Evolutionary conservation across 2,888 invertebrate genomes (phyloP), one percentile per base, ranked within the genome.

Genomic region (Griposia aprilina): DNA sequence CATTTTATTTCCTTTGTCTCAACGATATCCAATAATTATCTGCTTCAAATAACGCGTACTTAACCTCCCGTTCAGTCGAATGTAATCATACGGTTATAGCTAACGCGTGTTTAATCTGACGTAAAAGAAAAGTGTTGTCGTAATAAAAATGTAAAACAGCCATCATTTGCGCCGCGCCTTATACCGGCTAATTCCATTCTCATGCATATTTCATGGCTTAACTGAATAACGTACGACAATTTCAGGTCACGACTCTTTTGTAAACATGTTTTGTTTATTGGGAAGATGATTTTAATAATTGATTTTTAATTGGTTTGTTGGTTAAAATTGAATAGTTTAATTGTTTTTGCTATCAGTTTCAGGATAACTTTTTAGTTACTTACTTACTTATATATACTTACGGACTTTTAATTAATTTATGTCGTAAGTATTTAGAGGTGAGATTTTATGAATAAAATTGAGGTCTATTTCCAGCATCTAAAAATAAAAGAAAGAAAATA

Each of bases 121-220:
- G 87, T 75, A 72, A 80, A 90, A 89, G 89, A 90, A 88, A 90
- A 89, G 85, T 88, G 90, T 84, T 84, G 77, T 80, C 48, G 90
- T 87, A 90, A 92, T 92, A 93, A 92, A 93, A 93, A 93, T 93
- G 92, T 90, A 91, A 93, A 93, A 77, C 90, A 87, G 86, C 79
- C 87, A 84, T 87, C 90, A 91, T 92, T 83, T 86, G 74, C 48
- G 84, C 52, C 71, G 67, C 78, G 74, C 87, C 82, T 76, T 81
- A 59, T 72, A 69, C 82, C 71, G 87, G 90, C 92, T 93, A 94
- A 94, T 94, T 92, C 90, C 84, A 81, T 78, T 50, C 91, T 93
- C 92, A 93, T 94, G 91, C 91, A 91, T 94, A 93, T 93, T 93
- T 93, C 91, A 93, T 91, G 87, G 82, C 85, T 83, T 89, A 88